These are phyloP conservation scores for Otolemur garnettii DNA, from an alignment of 2,113 vertebrate species.

Conservation along the genomic window DNA sequence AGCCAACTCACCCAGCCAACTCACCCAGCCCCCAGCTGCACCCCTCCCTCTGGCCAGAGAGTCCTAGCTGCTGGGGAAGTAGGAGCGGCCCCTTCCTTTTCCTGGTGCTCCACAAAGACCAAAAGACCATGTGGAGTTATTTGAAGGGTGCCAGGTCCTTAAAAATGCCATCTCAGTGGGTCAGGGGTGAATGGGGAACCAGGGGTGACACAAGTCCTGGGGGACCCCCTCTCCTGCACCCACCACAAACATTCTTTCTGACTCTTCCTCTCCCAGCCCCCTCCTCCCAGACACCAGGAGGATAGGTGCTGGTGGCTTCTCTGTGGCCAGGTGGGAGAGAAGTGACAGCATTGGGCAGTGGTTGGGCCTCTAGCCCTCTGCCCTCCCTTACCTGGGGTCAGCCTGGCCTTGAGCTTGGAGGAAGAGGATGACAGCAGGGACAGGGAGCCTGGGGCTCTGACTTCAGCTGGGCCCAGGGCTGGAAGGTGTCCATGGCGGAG, in stretches of 20 bases:
- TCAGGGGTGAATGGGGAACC: neutral
- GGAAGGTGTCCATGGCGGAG: neutral
- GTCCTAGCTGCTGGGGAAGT: neutral
- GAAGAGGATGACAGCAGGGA: neutral
- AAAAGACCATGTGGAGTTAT: neutral
- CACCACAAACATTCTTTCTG: too few species aligned
- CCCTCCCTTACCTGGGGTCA: neutral
- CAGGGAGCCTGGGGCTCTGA: neutral
- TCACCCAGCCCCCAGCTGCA: accelerated
- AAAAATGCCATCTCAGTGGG: neutral
- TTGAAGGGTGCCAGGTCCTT: neutral
- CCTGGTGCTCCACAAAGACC: neutral
- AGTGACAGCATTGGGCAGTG: neutral
- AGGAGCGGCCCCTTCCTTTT: neutral
- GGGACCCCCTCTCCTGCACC: neutral
- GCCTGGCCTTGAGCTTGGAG: neutral
- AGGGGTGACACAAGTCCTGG: neutral
- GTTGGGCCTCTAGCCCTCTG: neutral
- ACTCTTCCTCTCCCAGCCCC: neutral
- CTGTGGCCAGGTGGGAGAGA: neutral
- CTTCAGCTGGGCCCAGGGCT: neutral
- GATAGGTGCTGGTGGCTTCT: neutral
- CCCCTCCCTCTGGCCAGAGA: neutral
- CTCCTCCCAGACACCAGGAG: neutral
- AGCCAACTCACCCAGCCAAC: too few species aligned